Base-by-base conservation (phyloP, 92 coral and sea anemone species). In the Heliopora coerulea region DNA sequence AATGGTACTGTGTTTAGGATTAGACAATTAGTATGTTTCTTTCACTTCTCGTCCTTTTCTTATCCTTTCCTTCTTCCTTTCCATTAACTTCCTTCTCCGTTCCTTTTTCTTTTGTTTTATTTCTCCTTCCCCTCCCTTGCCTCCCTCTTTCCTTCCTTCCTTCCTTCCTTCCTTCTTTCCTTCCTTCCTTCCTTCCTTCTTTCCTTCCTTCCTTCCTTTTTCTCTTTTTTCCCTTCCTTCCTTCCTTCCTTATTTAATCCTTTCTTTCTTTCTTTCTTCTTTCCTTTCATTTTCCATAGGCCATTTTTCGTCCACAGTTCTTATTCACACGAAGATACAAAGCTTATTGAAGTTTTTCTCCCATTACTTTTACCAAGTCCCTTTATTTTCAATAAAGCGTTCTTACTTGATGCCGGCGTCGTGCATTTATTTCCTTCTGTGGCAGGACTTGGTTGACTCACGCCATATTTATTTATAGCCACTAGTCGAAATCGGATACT, bases 361-460 rank as follows among this genome's bases (percentile, higher is more conserved):
- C n/a, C n/a, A n/a, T n/a, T n/a, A n/a, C n/a, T n/a, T n/a, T 37
- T 37, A 37, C 42, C 5, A 12, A 37, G 42, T 37, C 12, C 12
- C 42, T 12, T 12, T 37, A 4, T 12, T 37, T 37, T 37, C 42
- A 37, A 37, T 12, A 5, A 4, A 37, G 6, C 42, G 12, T 37
- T 37, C 42, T n/a, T n/a, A n/a, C n/a, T n/a, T n/a, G n/a, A n/a
- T 12, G 62, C 77, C 4, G 63, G 77, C 19, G 77, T 50, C n/a
- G 30, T 37, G 52, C 77, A 70, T 33, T 31, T 41, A 34, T 70
- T 56, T 50, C 77, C 77, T 4, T 34, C 42, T 9, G 77, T 70
- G 0, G 17, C 17, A 17, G 39, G 30, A 37, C 77, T 70, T 4
- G 77, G 63, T 21, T 54, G 14, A 8, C 77, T 58, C 62, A 17